Evolutionary conservation across 2,888 invertebrate genomes (phyloP).

Genomic region (Thalpophila matura): DNA sequence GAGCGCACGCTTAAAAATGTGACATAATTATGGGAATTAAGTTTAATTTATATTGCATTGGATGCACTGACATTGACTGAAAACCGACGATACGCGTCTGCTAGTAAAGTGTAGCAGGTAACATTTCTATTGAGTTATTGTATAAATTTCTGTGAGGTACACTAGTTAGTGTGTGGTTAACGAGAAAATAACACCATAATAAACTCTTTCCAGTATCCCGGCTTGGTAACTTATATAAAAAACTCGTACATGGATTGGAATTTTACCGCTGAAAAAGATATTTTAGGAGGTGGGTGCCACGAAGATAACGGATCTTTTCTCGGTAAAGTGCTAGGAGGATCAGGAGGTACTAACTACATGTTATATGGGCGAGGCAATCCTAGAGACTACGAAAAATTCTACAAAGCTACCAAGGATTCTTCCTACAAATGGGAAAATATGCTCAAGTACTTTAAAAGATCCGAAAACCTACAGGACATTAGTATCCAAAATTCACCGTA

Average conservation of each 20-base stretch:
- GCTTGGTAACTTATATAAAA: conserved; percentile 25
- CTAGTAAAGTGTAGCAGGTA: too few relatives aligned
- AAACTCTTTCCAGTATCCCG: conserved; percentile 36
- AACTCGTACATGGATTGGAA: conserved; percentile 62
- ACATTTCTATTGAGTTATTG: too few relatives aligned
- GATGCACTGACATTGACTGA: too few relatives aligned
- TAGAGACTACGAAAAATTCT: conserved; percentile 66
- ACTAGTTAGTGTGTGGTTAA: too few relatives aligned
- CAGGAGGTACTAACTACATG: conserved; percentile 64
- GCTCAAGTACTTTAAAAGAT: conserved; percentile 69
- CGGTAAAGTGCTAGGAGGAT: conserved; percentile 72
- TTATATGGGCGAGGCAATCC: conserved; percentile 66
- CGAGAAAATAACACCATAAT: neutral
- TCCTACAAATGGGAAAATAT: conserved; percentile 67
- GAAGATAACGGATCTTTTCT: conserved; percentile 42
- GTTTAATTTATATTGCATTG: too few relatives aligned
- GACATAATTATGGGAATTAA: too few relatives aligned
- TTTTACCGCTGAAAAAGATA: conserved; percentile 51
- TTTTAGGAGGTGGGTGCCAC: neutral
- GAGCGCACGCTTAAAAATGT: too few relatives aligned
- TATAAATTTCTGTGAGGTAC: too few relatives aligned
- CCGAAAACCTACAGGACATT: conserved; percentile 62
- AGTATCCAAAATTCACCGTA: conserved; percentile 53
- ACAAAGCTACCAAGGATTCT: conserved; percentile 52
- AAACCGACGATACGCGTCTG: too few relatives aligned